These are phyloP conservation scores for Burhinus bistriatus DNA, from an alignment of 2,113 vertebrate genomes.

Conservation along the genomic window DNA sequence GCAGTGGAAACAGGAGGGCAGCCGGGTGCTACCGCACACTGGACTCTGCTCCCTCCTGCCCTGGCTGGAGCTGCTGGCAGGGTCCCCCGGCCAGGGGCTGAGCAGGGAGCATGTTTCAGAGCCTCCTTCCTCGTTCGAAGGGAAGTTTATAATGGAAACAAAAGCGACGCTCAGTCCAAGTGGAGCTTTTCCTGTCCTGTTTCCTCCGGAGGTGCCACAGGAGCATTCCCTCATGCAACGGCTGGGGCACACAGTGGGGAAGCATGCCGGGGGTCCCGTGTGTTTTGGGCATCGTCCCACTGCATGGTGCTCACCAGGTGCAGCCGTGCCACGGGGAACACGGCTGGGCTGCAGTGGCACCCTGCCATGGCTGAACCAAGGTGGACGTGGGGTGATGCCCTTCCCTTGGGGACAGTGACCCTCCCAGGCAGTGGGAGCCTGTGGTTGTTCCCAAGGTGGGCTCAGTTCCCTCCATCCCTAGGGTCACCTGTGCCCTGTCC, in stretches of 20 bases:
- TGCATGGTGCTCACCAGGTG: accelerated
- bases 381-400: accelerated
- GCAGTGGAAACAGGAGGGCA: neutral
- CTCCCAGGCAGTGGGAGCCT: neutral
- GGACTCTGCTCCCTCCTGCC: neutral
- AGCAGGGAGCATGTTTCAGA: neutral
- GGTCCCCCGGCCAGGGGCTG: accelerated
- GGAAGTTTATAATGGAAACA: slow-evolving; percentile 39
- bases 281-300: accelerated
- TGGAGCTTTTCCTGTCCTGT: neutral
- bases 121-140: neutral
- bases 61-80: neutral
- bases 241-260: accelerated
- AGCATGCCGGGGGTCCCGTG: accelerated
- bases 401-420: neutral
- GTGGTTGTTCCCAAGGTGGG: neutral
- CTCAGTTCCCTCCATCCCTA: neutral
- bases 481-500: neutral
- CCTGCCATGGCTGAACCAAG: neutral
- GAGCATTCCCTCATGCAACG: neutral
- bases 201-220: neutral
- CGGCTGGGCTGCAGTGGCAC: accelerated
- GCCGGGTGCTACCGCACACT: neutral
- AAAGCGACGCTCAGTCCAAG: neutral
- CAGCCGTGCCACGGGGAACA: accelerated